Conservation (phyloP, 2,113 vertebrate species). For the Mormyrus iriodes region DNA sequence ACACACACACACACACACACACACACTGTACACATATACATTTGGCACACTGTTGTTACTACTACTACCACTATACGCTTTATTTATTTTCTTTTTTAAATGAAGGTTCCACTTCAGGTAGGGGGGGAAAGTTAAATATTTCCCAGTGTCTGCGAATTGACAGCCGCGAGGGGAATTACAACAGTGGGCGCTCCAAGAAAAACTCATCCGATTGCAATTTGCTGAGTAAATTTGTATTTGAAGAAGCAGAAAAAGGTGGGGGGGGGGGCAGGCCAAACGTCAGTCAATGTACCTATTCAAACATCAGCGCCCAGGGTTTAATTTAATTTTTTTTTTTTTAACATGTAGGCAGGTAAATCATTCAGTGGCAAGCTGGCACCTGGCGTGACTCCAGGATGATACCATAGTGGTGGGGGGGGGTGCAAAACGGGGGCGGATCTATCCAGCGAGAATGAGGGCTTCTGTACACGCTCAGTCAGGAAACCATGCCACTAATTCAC, state of each 20-base stretch:
- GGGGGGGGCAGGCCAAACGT: conserved; percentile 54
- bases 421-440: conserved; percentile 30
- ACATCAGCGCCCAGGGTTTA: conserved; percentile 38
- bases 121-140: conserved; percentile 48
- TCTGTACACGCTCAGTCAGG: conserved; percentile 47
- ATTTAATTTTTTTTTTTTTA: conserved; percentile 45
- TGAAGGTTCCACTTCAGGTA: conserved; percentile 47
- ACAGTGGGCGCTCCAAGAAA: conserved; percentile 56
- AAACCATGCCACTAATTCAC: conserved; percentile 28
- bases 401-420: conserved; percentile 28
- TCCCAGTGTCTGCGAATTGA: conserved; percentile 38
- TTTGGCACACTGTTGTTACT: not conserved
- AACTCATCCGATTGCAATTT: conserved; percentile 68
- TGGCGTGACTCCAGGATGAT: conserved; percentile 57
- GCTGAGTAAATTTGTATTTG: conserved; percentile 63
- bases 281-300: conserved; percentile 56
- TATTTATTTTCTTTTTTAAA: conserved; percentile 3
- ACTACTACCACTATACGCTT: not conserved
- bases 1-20: conserved; percentile 12
- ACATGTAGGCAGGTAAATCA: conserved; percentile 66
- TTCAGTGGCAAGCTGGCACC: conserved; percentile 60
- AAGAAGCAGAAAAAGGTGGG: conserved; percentile 58
- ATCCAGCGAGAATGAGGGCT: conserved; percentile 52
- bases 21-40: not conserved
- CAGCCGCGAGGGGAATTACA: conserved; percentile 56